These are phyloP conservation scores for Apus apus DNA, from an alignment of 2,113 vertebrate species.

Conservation along the genomic window DNA sequence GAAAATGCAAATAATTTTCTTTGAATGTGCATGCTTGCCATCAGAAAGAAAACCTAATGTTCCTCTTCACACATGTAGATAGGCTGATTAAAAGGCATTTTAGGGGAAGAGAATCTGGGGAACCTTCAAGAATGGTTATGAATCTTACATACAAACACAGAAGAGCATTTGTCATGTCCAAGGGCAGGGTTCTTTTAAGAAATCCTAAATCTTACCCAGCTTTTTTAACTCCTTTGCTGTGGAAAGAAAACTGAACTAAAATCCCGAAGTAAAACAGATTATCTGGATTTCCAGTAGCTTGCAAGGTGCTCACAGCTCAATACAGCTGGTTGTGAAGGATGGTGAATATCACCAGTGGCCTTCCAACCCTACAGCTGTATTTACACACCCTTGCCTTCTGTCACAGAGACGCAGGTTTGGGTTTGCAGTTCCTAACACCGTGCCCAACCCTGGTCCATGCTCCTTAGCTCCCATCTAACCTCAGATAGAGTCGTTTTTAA, in stretches of 20 bases:
- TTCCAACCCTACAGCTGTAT: neutral
- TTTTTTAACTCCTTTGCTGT: neutral
- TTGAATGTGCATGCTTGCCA: neutral
- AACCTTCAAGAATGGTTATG: neutral
- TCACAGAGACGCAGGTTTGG: neutral
- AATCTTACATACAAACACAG: neutral
- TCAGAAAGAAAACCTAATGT: neutral
- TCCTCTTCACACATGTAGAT: slow-evolving; percentile 16
- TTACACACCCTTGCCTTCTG: neutral
- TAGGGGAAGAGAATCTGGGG: neutral
- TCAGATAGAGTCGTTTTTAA: neutral
- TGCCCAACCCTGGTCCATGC: rapidly evolving
- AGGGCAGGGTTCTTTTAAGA: neutral
- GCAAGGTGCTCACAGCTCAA: neutral
- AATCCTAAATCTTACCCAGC: neutral
- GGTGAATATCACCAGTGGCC: neutral
- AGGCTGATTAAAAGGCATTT: neutral
- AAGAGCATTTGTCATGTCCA: neutral
- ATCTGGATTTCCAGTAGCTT: neutral
- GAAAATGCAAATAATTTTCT: slow-evolving; percentile 26
- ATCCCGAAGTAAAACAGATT: neutral
- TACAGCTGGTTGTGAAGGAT: neutral
- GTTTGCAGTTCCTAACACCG: neutral
- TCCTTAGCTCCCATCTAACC: neutral
- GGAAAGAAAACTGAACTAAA: neutral